Evolutionary conservation across 2,113 vertebrate species (phyloP), one percentile per base, ranked within the genome.

Genomic region (Ceratotherium simum): DNA sequence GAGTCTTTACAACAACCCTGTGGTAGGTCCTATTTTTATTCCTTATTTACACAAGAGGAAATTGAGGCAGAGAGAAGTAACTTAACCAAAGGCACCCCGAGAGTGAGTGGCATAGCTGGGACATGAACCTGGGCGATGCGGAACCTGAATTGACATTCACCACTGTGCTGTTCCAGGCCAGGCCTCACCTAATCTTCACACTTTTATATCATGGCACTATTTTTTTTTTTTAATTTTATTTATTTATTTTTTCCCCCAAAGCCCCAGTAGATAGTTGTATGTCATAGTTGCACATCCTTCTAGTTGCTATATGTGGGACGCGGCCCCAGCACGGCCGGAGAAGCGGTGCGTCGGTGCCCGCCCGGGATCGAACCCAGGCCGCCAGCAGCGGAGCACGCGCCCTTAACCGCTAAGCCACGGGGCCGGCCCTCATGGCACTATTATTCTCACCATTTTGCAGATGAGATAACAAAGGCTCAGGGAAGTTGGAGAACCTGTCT

Each of bases 91-190:
- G 60, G n/a, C 17, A 17, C 58, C 20, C 27, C 46, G 56, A 76
- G 29, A 85, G 36, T 51, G 73, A 70, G 67, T 13, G 48, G 17
- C 27, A 25, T 16, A 9, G 21, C 69, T 62, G 39, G 62, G 69
- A 51, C 29, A 46, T 0, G 48, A 36, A 17, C 13, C 33, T 29
- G n/a, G 51, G 31, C 72, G 5, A 3, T 6, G 65, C 42, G 80
- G 23, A 33, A 18, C 58, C 62, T 73, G 14, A 56, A 36, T 0
- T 11, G 3, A 18, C 39, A 17, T n/a, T 72, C 16, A 16, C 27
- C 1, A 3, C 4, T 4, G 17, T 6, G 3, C 6, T 31, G 17
- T 39, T 25, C 5, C 42, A 79, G 73, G 18, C 2, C 14, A 39
- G 51, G 3, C n/a, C 20, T 70, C 65, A 33, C 42, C 23, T 51